Evolutionary conservation across 2,113 vertebrate genomes (phyloP), one percentile per base, ranked within the genome.

Genomic region (Oostethus manadensis): DNA sequence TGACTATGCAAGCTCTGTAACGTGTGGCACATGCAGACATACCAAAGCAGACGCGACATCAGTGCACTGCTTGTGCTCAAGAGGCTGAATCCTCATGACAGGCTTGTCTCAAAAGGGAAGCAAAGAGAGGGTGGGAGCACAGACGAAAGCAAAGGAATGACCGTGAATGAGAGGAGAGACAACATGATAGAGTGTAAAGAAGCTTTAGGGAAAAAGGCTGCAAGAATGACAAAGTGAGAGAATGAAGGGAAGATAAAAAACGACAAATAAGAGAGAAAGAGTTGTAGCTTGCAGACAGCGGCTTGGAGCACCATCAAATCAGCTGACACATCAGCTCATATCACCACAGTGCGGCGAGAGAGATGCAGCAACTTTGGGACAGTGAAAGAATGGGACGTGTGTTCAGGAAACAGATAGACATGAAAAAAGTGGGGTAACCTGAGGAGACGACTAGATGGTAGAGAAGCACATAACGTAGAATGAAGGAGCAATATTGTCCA

Each of bases 241-340:
- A 59, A 66, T 40, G 62, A 51, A 60, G 73, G 62, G 35, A 64
- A 63, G 75, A 76, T 63, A 70, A 74, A 68, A 58, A 55, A 51
- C 49, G 54, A 76, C 71, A 79, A 66, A 77, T 71, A 71, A 79
- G 65, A 66, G 68, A 71, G 73, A 62, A 71, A 56, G 64, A 74
- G 78, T 79, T 77, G 72, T 42, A 14, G 68, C 73, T 81, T 77
- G 83, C 76, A 84, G 79, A 84, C 78, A 79, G 81, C 74, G 80
- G 83, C 85, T 87, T 77, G 80, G 83, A 80, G 81, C 74, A 81
- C 68, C 73, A 81, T 87, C 80, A 85, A 80, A 71, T 74, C 68
- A 79, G 75, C 81, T 87, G 85, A 86, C 85, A 87, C 80, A 81
- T 83, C 73, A 66, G 60, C 70, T 85, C 73, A 83, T 77, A 74